Base-by-base conservation (phyloP, 2,797 vertebrate genomes). In the Limnodromus scolopaceus region DNA sequence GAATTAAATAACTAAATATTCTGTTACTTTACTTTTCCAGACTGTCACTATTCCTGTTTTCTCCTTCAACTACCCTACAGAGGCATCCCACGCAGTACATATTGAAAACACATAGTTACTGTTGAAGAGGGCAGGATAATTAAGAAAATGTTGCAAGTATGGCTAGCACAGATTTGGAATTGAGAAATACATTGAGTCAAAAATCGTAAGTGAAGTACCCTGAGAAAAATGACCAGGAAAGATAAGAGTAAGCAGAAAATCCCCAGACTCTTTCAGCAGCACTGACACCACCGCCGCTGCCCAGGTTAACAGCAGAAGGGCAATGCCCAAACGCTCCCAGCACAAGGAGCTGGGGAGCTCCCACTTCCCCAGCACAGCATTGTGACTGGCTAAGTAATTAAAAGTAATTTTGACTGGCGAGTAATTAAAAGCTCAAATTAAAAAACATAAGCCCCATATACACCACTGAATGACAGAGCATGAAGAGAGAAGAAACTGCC, bases 1-100 rank as follows among this genome's bases (percentile, higher is more conserved):
- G 0, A 78, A 83, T 92, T 85, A 88, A 92, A 57, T 65, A 61
- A 68, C 13, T 39, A 77, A 82, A 78, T 54, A 81, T n/a, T 82
- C 16, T 58, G 53, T 78, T 60, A 43, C 27, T 81, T 64, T 49
- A 72, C 30, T 92, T 63, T 80, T 81, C 20, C 72, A 75, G 49
- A 38, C 49, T 74, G 18, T 43, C 32, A 71, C 80, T 74, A 53
- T 6, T 84, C 23, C 25, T 43, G 5, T 65, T 94, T 91, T 18
- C 53, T 91, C 22, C 72, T 84, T 85, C 55, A 90, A 10, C 38
- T 57, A 38, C 54, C 36, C 65, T 28, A 54, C 16, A 30, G 3
- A 30, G 36, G 19, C 34, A 90, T 39, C 11, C 38, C 23, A 41
- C 28, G 38, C 7, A 28, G 24, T 23, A 74, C 7, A 19, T 32